Percentiles rank a stretch among this genome's conserved stretches.
Evolutionary conservation across 2,888 invertebrate species (phyloP).

Genomic region (Geotrupes spiniger): DNA sequence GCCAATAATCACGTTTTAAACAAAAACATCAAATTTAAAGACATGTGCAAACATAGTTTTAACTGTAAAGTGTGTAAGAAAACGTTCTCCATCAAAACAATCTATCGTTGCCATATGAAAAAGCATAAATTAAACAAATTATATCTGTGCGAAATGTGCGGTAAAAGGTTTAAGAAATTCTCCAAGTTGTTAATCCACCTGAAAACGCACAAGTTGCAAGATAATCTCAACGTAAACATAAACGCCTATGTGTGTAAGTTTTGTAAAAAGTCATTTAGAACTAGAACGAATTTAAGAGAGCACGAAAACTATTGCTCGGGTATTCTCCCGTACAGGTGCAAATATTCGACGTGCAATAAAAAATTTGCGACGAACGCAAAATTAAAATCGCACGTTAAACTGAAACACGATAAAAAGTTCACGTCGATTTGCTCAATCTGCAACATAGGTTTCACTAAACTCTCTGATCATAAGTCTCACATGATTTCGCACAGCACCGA

Average conservation of each 20-base stretch:
- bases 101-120: constrained; percentile 37
- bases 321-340: constrained; percentile 41
- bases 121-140: constrained; percentile 36
- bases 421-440: constrained; percentile 47
- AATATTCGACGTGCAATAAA: constrained; percentile 39
- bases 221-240: constrained; percentile 32
- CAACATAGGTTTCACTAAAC: constrained; percentile 46
- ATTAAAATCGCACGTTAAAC: constrained; percentile 43
- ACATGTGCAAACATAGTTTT: constrained; percentile 30
- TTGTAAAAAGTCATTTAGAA: constrained; percentile 42
- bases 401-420: constrained; percentile 48
- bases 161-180: constrained; percentile 33
- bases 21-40: constrained; percentile 21
- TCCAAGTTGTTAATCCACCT: constrained; percentile 32
- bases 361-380: constrained; percentile 44
- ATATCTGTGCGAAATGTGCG: constrained; percentile 45
- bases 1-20: constrained; percentile 1
- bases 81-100: constrained; percentile 36
- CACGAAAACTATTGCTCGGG: constrained; percentile 46
- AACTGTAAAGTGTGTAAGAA: constrained; percentile 43
- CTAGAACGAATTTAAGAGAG: constrained; percentile 42
- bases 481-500: constrained; percentile 45
- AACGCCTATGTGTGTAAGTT: constrained; percentile 38
- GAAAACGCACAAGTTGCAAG: constrained; percentile 20
- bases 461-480: constrained; percentile 47